Evolutionary conservation across 1,140 invertebrate genomes (phyloP).

Genomic region (Plutomurus gul): DNA sequence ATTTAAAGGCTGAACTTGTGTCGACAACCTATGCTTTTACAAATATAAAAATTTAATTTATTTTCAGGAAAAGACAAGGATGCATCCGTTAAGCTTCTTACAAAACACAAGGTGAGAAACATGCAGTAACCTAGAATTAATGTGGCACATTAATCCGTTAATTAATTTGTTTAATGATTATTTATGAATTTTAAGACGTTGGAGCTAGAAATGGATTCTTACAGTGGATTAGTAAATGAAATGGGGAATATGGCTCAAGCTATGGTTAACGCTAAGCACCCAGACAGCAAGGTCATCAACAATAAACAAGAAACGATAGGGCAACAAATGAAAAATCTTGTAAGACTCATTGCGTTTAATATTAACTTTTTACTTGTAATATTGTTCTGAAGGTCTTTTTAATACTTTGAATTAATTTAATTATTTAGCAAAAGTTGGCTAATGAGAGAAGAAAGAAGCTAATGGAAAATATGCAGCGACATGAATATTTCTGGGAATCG

Average conservation of each 20-base stretch:
- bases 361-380: too few species aligned
- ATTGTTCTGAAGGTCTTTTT: neutral
- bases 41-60: too few species aligned
- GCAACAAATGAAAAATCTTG: constrained; percentile 79
- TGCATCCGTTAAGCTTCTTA: constrained; percentile 84
- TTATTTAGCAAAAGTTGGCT: constrained; percentile 70
- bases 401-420: neutral
- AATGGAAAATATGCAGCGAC: constrained; percentile 87
- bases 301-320: constrained; percentile 76
- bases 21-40: too few species aligned
- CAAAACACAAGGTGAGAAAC: constrained; percentile 81
- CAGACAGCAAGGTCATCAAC: constrained; percentile 77
- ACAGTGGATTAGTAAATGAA: constrained; percentile 87
- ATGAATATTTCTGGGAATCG: constrained; percentile 87
- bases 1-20: too few species aligned
- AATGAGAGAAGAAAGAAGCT: constrained; percentile 78
- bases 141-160: neutral
- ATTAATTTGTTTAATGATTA: neutral
- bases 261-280: constrained; percentile 74
- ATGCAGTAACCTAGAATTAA: neutral
- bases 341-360: too few species aligned
- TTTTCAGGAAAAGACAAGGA: constrained; percentile 86
- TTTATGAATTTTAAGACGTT: constrained; percentile 66
- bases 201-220: constrained; percentile 90
- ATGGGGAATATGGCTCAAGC: constrained; percentile 83